Evolutionary conservation across 1,140 invertebrate genomes (phyloP).

Genomic region (Drosophila carrolli): DNA sequence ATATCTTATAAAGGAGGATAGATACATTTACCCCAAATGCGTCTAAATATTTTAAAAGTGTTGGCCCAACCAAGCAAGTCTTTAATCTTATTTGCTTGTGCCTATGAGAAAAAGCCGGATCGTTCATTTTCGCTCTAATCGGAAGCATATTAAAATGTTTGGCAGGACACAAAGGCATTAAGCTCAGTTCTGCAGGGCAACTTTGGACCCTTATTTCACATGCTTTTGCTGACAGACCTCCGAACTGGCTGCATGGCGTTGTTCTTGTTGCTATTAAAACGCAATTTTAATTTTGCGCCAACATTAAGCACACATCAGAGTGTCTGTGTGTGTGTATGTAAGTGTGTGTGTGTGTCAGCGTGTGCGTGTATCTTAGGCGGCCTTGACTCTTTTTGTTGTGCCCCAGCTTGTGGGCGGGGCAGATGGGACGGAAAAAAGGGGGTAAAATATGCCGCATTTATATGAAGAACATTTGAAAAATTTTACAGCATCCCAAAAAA

Average conservation of each 20-base stretch:
- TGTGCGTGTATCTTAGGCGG: constrained; percentile 18
- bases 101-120: not conserved
- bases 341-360: not conserved
- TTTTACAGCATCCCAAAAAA: constrained; percentile 26
- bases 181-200: not conserved
- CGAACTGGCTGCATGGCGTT: constrained; percentile 5
- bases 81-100: not conserved
- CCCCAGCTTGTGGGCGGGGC: constrained; percentile 11
- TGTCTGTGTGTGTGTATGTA: not conserved
- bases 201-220: constrained; percentile 16
- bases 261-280: constrained; percentile 53
- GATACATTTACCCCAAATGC: no score
- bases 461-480: constrained; percentile 40
- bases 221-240: constrained; percentile 11
- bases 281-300: constrained; percentile 65
- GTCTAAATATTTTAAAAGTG: no score
- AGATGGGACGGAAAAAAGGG: not conserved
- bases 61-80: no score
- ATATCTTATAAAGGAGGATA: no score
- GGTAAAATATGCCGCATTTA: constrained; percentile 52
- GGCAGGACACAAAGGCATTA: constrained; percentile 10
- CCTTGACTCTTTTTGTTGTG: constrained; percentile 60
- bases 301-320: constrained; percentile 49
- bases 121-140: not conserved
- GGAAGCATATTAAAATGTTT: constrained; percentile 20